Conservation (phyloP, 92 coral and sea anemone species). For the Ricordea florida region DNA sequence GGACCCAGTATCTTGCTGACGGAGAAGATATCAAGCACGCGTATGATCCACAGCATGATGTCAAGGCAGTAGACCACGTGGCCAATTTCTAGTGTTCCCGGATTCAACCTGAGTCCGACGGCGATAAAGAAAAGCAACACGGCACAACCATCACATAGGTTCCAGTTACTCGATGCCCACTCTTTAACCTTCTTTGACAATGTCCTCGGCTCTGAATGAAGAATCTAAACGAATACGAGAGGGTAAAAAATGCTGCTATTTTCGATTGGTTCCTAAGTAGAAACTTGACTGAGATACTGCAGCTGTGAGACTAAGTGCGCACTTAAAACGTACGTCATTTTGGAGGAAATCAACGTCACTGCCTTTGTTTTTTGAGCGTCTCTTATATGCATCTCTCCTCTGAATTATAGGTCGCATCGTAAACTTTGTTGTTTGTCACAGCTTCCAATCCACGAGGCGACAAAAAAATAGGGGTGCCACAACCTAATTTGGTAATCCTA, state of each 20-base stretch:
- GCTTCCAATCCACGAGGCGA: no score
- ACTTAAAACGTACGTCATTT: no score
- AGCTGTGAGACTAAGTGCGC: no score
- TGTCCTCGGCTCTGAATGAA: constrained; percentile 58
- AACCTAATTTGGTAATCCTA: no score
- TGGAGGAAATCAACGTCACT: no score
- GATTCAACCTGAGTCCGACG: constrained; percentile 65
- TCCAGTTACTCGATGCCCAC: constrained; percentile 88
- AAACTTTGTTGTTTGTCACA: no score
- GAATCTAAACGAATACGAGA: constrained; percentile 41
- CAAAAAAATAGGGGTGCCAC: no score
- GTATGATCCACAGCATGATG: constrained; percentile 88
- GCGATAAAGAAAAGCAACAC: constrained; percentile 69
- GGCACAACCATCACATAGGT: constrained; percentile 76
- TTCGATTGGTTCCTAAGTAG: no score
- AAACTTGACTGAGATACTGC: no score
- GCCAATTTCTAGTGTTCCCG: constrained; percentile 62
- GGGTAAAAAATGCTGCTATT: neutral
- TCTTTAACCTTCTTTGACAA: constrained; percentile 53
- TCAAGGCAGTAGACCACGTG: constrained; percentile 82
- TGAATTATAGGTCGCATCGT: no score
- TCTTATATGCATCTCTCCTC: no score
- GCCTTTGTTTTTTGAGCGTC: no score
- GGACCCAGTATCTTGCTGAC: constrained; percentile 85
- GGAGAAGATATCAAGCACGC: constrained; percentile 78